These are phyloP conservation scores for Tinea trinotella DNA, from an alignment of 2,888 invertebrate species.

Conservation along the genomic window DNA sequence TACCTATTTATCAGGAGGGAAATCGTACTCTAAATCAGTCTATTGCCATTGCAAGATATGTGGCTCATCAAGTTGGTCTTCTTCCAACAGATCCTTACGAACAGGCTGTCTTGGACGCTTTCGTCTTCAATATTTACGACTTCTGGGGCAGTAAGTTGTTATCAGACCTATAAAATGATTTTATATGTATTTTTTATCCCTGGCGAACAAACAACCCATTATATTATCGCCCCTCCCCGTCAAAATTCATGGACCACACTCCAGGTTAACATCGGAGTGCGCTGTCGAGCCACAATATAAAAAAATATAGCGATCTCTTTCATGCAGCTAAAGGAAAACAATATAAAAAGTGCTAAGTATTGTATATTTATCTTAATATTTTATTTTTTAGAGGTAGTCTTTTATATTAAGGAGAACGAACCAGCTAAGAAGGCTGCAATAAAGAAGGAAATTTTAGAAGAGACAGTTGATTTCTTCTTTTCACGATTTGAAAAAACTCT, in stretches of 20 bases:
- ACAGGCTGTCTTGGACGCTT: conserved; percentile 57
- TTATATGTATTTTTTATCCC: too few species aligned
- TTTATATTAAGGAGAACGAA: conserved; percentile 34
- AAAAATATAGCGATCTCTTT: too few species aligned
- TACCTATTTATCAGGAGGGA: conserved; percentile 50
- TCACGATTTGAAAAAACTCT: conserved; percentile 49
- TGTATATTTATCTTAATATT: background rate
- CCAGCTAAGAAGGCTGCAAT: conserved; percentile 32
- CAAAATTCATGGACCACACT: too few species aligned
- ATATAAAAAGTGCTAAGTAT: too few species aligned
- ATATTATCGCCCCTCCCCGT: background rate
- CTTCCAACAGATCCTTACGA: conserved; percentile 60
- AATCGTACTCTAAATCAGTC: conserved; percentile 42
- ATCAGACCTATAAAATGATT: too few species aligned
- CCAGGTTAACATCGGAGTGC: too few species aligned
- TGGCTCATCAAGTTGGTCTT: conserved; percentile 58
- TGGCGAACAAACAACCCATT: too few species aligned
- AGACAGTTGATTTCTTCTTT: conserved; percentile 42
- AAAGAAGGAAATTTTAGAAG: conserved; percentile 37
- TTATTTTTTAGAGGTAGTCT: conserved; percentile 35
- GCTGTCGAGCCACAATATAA: background rate
- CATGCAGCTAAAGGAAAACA: background rate
- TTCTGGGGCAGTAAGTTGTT: conserved; percentile 57
- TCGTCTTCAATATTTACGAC: conserved; percentile 59
- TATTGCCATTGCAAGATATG: conserved; percentile 64